A percentile compares a stretch with the other conserved stretches of the same genome.
These are phyloP conservation scores for Orycteropus afer DNA, from an alignment of 2,113 vertebrate species.

Conservation along the genomic window DNA sequence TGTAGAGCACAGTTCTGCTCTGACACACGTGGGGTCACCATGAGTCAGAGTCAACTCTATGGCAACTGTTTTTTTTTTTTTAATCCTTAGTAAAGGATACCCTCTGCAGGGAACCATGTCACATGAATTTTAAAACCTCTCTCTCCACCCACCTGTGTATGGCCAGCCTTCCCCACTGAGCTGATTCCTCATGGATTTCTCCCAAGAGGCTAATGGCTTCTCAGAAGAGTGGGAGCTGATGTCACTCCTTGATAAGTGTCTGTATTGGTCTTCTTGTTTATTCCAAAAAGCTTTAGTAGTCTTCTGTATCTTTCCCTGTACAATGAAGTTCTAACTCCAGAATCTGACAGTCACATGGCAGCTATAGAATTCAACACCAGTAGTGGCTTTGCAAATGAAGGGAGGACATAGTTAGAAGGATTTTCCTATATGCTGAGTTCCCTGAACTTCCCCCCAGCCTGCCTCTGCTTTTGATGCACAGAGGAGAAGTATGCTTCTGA, in stretches of 20 bases:
- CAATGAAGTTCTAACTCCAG: rapidly evolving
- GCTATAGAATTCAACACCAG: not conserved
- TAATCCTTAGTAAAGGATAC: not conserved
- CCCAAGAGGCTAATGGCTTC: not conserved
- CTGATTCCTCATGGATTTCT: not conserved
- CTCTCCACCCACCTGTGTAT: rapidly evolving
- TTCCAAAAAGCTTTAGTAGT: not conserved
- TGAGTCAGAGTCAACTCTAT: not conserved
- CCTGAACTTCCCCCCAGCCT: not conserved
- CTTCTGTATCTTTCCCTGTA: not conserved
- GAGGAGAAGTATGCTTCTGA: not conserved
- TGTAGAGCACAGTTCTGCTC: not conserved
- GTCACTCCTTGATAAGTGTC: not conserved
- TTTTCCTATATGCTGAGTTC: rapidly evolving
- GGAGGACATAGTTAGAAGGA: rapidly evolving
- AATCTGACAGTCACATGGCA: rapidly evolving
- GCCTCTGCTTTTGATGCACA: not conserved
- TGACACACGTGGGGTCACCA: not conserved
- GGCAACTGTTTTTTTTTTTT: not conserved
- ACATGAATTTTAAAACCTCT: rapidly evolving
- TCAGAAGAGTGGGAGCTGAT: not conserved
- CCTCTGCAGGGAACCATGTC: rapidly evolving
- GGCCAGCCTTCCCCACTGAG: rapidly evolving
- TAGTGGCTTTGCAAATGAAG: rapidly evolving
- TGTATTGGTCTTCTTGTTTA: not conserved